Evolutionary conservation across 2,113 vertebrate species (phyloP), one percentile per base, ranked within the genome.

Genomic region (Plectropomus leopardus): DNA sequence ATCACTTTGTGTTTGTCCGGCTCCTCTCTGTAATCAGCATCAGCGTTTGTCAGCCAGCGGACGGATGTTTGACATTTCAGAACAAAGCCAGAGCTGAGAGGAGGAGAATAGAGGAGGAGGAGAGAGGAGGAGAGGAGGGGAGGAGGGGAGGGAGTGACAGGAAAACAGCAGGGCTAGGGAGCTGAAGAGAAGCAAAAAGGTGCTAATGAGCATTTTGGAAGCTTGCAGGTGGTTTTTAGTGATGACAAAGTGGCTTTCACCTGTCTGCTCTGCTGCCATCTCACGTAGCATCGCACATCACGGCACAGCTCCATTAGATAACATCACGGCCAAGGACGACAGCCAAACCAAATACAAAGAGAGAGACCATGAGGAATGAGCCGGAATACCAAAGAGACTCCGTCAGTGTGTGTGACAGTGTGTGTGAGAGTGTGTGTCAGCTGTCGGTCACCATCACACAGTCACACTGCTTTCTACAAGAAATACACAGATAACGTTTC

Each of bases 191-290:
- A 26, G 70, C 81, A 78, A 76, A 80, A 78, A 76, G 54, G 88
- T 86, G 86, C 85, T 90, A 92, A 93, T 89, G 81, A 93, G 89
- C 85, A 71, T 68, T 82, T 85, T 85, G 88, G 89, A 84, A 83
- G 76, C 88, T 82, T 15, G 72, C 90, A 91, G 86, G 82, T 88
- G 84, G 81, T 76, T 86, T 89, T 82, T 80, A 83, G 81, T 57
- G 84, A 83, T 78, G 86, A 88, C 86, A 86, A 86, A 88, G 87
- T 86, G 85, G 87, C 81, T 84, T 83, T 88, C 86, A 86, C 90
- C 88, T 86, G 86, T 85, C 87, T 89, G 82, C 88, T 88, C 90
- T 86, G 88, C 78, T 83, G 78, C 82, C 78, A 87, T 78, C 88
- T 84, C 88, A 86, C 58, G 84, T 87, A 88, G 83, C 64, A 77